Base-by-base conservation (phyloP, 2,113 vertebrate species). In the Alexandromys fortis region DNA sequence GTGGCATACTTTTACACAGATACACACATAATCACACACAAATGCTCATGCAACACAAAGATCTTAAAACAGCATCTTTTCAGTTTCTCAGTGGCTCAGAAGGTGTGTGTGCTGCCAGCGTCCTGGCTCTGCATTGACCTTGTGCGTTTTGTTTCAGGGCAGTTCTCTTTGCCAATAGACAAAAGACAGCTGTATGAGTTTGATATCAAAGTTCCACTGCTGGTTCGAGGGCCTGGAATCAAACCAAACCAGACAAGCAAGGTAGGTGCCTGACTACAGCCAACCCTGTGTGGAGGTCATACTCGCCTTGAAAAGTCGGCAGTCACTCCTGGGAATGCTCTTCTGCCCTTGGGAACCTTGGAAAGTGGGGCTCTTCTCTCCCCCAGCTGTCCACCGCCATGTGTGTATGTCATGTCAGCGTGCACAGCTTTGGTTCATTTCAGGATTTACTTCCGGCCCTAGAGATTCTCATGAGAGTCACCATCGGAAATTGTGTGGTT, bases 171-270 rank as follows among this genome's bases (percentile, higher is more conserved):
- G 95, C 99, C 99, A 33, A 98, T 99, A 98, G 99, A 99, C 97
- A 99, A 99, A 98, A 98, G 99, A 75, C 99, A 99, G 97, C 99
- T 99, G 12, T 99, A 99, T 95, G 99, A 99, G 95, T 99, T 99
- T 97, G 99, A 99, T 94, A 99, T 99, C 98, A 99, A 99, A 98
- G 99, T 99, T 97, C 99, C 99, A 77, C 98, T 99, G 75, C 98
- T 99, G 97, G 99, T 99, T 96, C 98, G 99, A 98, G 99, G 99
- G 42, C 99, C 99, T 13, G 99, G 99, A 85, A 99, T 99, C 97
- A 99, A 99, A 97, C 98, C 99, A 93, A 99, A 99, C 96, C 99
- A 99, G 98, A 99, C 98, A 89, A 99, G 98, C 96, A 98, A 99
- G 99, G 99, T 99, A 98, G 91, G 97, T 95, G 52, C n/a, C 85